Evolutionary conservation across 2,797 vertebrate species (phyloP).

Genomic region (Alectoris magna): DNA sequence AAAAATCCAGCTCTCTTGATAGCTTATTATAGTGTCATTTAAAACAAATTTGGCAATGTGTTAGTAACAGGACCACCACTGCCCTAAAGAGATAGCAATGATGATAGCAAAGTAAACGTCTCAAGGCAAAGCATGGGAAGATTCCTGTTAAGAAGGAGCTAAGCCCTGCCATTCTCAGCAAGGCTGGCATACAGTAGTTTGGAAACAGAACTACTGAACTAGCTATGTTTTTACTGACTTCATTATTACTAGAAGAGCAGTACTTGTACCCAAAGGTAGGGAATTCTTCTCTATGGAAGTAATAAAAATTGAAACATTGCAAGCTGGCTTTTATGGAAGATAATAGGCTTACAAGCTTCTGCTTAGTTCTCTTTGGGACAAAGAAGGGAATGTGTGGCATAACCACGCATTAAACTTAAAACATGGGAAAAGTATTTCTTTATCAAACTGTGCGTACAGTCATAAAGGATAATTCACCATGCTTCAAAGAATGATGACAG

Average conservation of each 20-base stretch:
- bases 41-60: neutral
- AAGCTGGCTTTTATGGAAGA: neutral
- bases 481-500: slow-evolving; percentile 18
- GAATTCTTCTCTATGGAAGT: neutral
- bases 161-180: neutral
- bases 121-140: neutral
- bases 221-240: neutral
- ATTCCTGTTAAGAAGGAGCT: neutral
- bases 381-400: neutral
- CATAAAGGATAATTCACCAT: neutral
- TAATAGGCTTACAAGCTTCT: neutral
- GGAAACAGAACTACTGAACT: neutral
- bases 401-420: slow-evolving; percentile 35
- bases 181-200: neutral
- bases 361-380: slow-evolving; percentile 8
- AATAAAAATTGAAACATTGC: slow-evolving; percentile 3
- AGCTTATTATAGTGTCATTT: neutral
- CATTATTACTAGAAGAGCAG: neutral
- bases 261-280: neutral
- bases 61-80: neutral
- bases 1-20: neutral
- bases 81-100: neutral
- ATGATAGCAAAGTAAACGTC: neutral
- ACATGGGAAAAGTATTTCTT: neutral
- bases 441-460: neutral